A percentile compares a stretch with the other conserved stretches of the same genome.
Evolutionary conservation across 1,140 invertebrate genomes (phyloP).

Genomic region (Homarus americanus): DNA sequence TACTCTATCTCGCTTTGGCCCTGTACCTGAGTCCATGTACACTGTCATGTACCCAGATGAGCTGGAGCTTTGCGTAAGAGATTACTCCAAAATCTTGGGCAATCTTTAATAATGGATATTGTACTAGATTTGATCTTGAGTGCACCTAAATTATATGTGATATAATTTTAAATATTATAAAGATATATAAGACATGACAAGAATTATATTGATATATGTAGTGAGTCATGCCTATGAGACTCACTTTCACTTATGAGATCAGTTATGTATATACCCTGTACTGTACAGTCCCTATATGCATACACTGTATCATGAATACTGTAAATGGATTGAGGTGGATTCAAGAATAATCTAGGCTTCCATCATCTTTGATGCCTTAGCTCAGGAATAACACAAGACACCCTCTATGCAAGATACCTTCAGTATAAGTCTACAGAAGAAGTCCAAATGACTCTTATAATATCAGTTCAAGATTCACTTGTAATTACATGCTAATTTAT

Average conservation of each 20-base stretch:
- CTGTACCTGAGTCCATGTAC: slow-evolving; percentile 66
- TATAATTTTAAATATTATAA: not conserved
- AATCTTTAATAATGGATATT: slow-evolving; percentile 10
- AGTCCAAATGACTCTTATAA: no score
- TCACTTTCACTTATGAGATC: no score
- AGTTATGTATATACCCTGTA: no score
- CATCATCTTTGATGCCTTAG: slow-evolving; percentile 20
- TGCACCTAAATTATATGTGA: not conserved
- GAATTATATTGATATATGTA: no score
- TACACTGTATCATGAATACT: not conserved
- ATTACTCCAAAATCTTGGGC: slow-evolving; percentile 23
- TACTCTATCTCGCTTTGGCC: slow-evolving; percentile 55
- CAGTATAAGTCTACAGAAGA: not conserved
- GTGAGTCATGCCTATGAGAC: no score
- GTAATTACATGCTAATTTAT: no score
- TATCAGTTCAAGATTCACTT: no score
- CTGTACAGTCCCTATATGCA: no score
- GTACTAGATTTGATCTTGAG: slow-evolving; percentile 53
- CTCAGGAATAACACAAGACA: slow-evolving; percentile 18
- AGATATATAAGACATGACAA: not conserved
- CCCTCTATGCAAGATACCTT: not conserved
- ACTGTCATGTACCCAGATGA: slow-evolving; percentile 53
- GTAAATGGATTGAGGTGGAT: not conserved
- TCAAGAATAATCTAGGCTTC: slow-evolving; percentile 46
- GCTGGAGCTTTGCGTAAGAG: slow-evolving; percentile 61